These are phyloP conservation scores for Erythrolamprus reginae DNA, from an alignment of 2,113 vertebrate genomes.

Conservation along the genomic window DNA sequence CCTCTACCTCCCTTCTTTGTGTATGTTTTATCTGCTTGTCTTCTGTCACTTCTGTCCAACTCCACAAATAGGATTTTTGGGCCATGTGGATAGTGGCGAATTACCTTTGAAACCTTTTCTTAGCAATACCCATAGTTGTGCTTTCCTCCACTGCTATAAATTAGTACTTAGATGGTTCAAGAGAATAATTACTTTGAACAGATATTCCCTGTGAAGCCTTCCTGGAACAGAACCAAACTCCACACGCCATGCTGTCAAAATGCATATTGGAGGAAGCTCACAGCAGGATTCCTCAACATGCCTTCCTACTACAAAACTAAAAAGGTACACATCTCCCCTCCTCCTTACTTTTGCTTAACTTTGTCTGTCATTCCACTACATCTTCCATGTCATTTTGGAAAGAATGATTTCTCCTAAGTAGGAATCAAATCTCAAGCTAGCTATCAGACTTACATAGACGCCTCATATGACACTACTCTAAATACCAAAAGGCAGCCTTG, in stretches of 20 bases:
- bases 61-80: slow-evolving; percentile 37
- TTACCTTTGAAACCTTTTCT: slow-evolving; percentile 50
- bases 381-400: slow-evolving; percentile 16
- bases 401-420: slow-evolving; percentile 21
- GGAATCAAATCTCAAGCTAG: slow-evolving; percentile 27
- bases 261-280: slow-evolving; percentile 50
- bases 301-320: slow-evolving; percentile 45
- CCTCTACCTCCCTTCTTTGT: not conserved
- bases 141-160: slow-evolving; percentile 31
- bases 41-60: slow-evolving; percentile 29
- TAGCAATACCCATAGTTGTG: slow-evolving; percentile 30
- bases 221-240: slow-evolving; percentile 53
- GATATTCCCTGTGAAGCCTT: slow-evolving; percentile 52
- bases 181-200: slow-evolving; percentile 57
- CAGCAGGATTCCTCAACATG: slow-evolving; percentile 56
- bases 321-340: slow-evolving; percentile 43
- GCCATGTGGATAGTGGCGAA: slow-evolving; percentile 40
- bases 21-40: not conserved
- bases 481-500: not conserved
- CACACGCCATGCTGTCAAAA: slow-evolving; percentile 31
- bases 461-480: not conserved
- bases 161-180: slow-evolving; percentile 46
- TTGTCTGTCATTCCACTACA: slow-evolving; percentile 38
- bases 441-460: not conserved
- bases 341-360: slow-evolving; percentile 43